A percentile compares a stretch with the other conserved stretches of the same genome.
phyloP scores from a whole-genome alignment of 53 echinoderm and acorn worm genomes.

The Hippasteria phrygiana region DNA sequence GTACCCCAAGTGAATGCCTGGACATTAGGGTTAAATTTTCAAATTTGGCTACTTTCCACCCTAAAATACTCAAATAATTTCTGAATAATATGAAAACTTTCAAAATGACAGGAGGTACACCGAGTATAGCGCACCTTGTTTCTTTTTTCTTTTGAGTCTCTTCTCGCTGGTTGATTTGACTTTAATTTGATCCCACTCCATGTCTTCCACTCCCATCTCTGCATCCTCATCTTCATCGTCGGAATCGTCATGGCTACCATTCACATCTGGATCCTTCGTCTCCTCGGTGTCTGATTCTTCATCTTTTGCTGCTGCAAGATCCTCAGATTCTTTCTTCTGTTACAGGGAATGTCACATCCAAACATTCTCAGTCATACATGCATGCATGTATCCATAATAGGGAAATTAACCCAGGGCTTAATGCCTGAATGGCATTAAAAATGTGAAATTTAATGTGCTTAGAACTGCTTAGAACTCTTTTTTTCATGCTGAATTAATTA shows the following conservation, averaged over 20 bases:
- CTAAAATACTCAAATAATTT: too few species aligned
- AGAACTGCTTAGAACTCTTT: neutral
- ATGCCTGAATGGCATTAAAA: too few species aligned
- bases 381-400: too few species aligned
- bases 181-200: slow-evolving; percentile 87
- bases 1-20: too few species aligned
- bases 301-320: slow-evolving; percentile 8
- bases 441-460: neutral
- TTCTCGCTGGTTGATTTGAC: slow-evolving; percentile 87
- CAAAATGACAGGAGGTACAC: too few species aligned
- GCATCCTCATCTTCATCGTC: slow-evolving; percentile 26
- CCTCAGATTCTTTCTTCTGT: slow-evolving; percentile 46
- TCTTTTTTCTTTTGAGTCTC: slow-evolving; percentile 82
- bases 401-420: too few species aligned
- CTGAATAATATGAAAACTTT: too few species aligned
- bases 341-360: neutral
- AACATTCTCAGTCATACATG: neutral
- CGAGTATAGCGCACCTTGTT: slow-evolving; percentile 23
- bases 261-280: slow-evolving; percentile 5
- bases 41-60: too few species aligned
- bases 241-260: slow-evolving; percentile 30
- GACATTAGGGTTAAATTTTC: too few species aligned
- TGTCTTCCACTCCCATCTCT: slow-evolving; percentile 76
- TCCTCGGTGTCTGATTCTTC: slow-evolving; percentile 52
- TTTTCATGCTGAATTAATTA: neutral